Evolutionary conservation across 2,888 invertebrate species (phyloP).

Genomic region (Vanessa cardui): DNA sequence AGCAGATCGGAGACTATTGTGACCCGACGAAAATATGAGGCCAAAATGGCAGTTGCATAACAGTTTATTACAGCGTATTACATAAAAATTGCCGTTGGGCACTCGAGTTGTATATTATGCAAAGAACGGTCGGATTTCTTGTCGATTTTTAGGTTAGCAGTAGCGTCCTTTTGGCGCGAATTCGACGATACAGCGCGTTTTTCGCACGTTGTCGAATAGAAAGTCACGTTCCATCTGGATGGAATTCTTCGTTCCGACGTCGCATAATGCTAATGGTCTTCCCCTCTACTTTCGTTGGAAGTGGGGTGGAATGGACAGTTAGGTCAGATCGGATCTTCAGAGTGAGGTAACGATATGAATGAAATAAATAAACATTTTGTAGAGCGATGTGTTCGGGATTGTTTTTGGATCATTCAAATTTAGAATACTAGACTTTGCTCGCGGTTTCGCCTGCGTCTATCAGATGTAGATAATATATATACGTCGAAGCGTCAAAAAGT

Average conservation of each 20-base stretch:
- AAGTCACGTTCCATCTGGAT: conserved; percentile 46
- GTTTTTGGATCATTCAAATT: too few species aligned
- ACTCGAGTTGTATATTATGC: conserved; percentile 58
- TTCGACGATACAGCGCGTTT: not conserved
- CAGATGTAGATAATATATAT: too few species aligned
- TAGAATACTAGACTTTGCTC: too few species aligned
- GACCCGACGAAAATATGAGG: conserved; percentile 75
- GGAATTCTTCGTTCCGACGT: conserved; percentile 27
- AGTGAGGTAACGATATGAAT: conserved; percentile 30
- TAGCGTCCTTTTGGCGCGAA: conserved; percentile 51
- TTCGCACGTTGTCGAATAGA: conserved; percentile 37
- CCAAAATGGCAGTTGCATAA: conserved; percentile 72
- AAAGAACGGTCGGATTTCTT: conserved; percentile 56
- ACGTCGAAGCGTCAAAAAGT: too few species aligned
- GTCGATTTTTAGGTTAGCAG: conserved; percentile 61
- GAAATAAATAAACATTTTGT: conserved; percentile 1
- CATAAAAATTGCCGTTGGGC: conserved; percentile 75
- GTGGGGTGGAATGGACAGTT: conserved; percentile 25
- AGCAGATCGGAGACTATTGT: conserved; percentile 64
- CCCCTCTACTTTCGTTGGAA: conserved; percentile 29
- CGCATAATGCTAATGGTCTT: conserved; percentile 27
- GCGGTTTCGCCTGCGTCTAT: too few species aligned
- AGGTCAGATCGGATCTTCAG: conserved; percentile 27
- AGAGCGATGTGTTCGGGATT: too few species aligned
- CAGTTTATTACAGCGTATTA: conserved; percentile 73